Conservation (phyloP, 1,140 invertebrate genomes). For the Lamellibrachia luymesi region DNA sequence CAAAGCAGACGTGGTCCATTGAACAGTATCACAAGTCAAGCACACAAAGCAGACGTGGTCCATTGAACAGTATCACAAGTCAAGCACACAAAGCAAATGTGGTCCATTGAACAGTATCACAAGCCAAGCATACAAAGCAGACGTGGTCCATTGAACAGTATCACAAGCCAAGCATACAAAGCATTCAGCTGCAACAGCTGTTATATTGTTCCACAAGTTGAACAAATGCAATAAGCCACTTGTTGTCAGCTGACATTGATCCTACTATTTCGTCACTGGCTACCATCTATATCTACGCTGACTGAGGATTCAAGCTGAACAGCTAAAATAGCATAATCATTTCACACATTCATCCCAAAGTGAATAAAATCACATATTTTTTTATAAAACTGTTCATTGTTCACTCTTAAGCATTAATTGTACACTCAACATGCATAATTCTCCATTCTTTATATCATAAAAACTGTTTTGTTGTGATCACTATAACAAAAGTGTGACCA, state of each 20-base stretch:
- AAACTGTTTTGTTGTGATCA: too few species aligned
- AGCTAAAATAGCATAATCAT: background rate
- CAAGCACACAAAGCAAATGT: too few species aligned
- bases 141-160: background rate
- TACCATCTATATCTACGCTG: background rate
- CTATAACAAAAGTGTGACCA: too few species aligned
- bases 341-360: background rate
- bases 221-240: background rate
- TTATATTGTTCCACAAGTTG: background rate
- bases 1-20: too few species aligned
- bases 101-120: too few species aligned
- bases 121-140: too few species aligned
- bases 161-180: background rate
- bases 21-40: too few species aligned
- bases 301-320: background rate
- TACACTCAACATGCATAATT: background rate
- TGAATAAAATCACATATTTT: background rate
- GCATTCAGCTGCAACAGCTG: background rate
- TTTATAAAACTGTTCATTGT: background rate
- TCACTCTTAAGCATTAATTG: background rate
- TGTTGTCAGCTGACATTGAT: background rate
- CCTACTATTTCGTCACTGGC: background rate
- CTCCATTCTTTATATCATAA: too few species aligned
- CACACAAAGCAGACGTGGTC: too few species aligned
- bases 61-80: too few species aligned